A percentile compares a stretch with the other conserved stretches of the same genome.
phyloP scores from a whole-genome alignment of 2,888 invertebrate genomes.

The Polyommatus icarus region DNA sequence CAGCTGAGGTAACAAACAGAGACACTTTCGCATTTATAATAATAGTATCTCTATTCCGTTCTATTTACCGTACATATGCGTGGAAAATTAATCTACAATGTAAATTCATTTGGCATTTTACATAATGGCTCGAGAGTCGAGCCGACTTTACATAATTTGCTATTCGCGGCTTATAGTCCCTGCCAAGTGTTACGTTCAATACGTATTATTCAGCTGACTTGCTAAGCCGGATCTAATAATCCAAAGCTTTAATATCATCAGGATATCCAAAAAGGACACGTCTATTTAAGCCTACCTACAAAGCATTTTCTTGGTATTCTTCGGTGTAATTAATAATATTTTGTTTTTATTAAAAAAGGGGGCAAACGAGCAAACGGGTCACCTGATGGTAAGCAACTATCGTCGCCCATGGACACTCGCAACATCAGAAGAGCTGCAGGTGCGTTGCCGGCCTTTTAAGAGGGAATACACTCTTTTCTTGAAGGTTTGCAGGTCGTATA shows the following conservation, averaged over 20 bases:
- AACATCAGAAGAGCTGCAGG: too few relatives aligned
- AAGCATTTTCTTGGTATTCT: neutral
- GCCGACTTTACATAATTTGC: neutral
- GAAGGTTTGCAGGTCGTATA: too few relatives aligned
- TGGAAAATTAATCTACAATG: neutral
- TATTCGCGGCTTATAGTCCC: neutral
- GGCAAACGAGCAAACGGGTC: too few relatives aligned
- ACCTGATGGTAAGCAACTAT: too few relatives aligned
- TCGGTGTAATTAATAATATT: too few relatives aligned
- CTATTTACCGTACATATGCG: neutral
- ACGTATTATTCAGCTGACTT: neutral
- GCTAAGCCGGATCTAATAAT: neutral
- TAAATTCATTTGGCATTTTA: neutral
- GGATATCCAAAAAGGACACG: neutral
- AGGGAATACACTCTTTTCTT: too few relatives aligned
- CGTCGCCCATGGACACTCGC: too few relatives aligned
- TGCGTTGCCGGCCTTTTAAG: too few relatives aligned
- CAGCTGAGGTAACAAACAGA: too few relatives aligned
- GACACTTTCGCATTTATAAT: too few relatives aligned
- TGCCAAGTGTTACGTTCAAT: neutral
- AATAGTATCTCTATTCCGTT: too few relatives aligned
- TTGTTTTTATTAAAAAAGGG: too few relatives aligned
- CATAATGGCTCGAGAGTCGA: neutral
- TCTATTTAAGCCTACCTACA: neutral
- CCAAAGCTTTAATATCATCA: neutral